Base-by-base conservation (phyloP, 2,888 invertebrate species). In the Oligia strigilis region DNA sequence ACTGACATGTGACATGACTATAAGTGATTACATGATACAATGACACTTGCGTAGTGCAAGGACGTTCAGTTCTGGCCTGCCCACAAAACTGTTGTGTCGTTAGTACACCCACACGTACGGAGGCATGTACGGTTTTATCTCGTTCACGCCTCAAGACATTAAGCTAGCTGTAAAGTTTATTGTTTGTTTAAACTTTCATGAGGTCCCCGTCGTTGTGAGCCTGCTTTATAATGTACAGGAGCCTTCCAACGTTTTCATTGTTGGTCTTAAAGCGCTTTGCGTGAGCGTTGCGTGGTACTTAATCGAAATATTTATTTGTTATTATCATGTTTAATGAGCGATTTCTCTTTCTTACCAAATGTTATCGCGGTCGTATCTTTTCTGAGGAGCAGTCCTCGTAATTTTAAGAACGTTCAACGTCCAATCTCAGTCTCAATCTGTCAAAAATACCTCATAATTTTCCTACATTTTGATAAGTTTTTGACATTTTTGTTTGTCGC, bases 101-200 rank as follows among this genome's bases (percentile, higher is more conserved):
- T 29, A 36, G 80, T 79, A 81, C 80, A 4, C 4, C n/a, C 19
- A 55, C 85, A 81, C 69, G 6, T 62, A 81, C 14, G 55, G 13
- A 58, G 17, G 62, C 81, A 87, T 77, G 88, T 77, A 75, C 75
- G 70, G 73, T 69, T 87, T 88, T 86, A 88, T 88, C 85, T 81
- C 72, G 80, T 83, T 72, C 71, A 70, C 90, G 86, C 79, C 74
- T 81, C 72, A 82, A 88, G 83, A 82, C 84, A 83, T 86, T 77
- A 88, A 79, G 72, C 72, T 36, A 75, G 81, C 77, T 80, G 82
- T 87, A 89, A 89, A 89, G 66, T 88, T 88, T 88, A 88, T 83
- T 81, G 88, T 88, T 83, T 82, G 84, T 83, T 88, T 78, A 88
- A 88, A 88, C 81, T 88, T 89, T 89, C 90, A 88, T 88, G 88